A percentile compares a stretch with the other conserved stretches of the same genome.
Evolutionary conservation across 2,888 invertebrate genomes (phyloP).

Genomic region (Torymus auratus): DNA sequence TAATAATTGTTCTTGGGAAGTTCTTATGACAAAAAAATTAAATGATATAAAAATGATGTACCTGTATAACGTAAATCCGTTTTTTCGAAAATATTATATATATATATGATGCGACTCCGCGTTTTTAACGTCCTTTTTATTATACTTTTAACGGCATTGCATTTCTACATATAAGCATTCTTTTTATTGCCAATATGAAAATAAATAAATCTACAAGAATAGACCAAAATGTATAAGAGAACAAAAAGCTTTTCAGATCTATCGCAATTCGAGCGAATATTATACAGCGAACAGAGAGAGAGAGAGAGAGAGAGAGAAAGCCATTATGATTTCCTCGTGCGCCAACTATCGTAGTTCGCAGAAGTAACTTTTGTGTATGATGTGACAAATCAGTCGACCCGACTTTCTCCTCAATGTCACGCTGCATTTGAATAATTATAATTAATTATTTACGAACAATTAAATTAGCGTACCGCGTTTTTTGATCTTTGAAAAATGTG

Average conservation of each 20-base stretch:
- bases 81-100: conserved; percentile 2
- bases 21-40: neutral
- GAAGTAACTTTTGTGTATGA: conserved; percentile 20
- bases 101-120: neutral
- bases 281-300: no score
- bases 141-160: neutral
- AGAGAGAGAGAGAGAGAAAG: no score
- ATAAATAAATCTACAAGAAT: neutral
- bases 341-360: neutral
- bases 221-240: no score
- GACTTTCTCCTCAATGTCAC: conserved; percentile 18
- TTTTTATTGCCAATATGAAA: neutral
- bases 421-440: conserved; percentile 3
- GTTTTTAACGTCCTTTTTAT: neutral
- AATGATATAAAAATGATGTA: neutral
- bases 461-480: conserved; percentile 13
- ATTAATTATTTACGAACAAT: conserved; percentile 13
- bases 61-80: neutral
- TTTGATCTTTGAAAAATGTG: conserved; percentile 25
- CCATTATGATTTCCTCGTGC: no score
- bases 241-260: no score
- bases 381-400: conserved; percentile 23
- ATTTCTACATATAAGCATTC: neutral
- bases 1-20: conserved; percentile 6
- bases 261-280: no score